phyloP scores from a whole-genome alignment of 1,140 invertebrate genomes.

The Dreissena polymorpha region DNA sequence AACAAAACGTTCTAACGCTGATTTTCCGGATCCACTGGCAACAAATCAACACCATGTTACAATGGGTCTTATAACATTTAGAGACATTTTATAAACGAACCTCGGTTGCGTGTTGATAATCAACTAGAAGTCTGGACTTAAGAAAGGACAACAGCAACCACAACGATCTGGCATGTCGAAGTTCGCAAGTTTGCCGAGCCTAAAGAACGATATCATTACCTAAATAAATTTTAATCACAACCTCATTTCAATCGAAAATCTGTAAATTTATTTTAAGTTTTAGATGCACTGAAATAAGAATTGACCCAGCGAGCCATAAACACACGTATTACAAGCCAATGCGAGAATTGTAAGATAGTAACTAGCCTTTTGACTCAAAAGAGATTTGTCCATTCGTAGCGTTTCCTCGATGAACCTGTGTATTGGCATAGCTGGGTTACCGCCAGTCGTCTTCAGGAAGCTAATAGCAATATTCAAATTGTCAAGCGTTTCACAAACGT shows the following conservation, averaged over 20 bases:
- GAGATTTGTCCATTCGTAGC: conserved; percentile 47
- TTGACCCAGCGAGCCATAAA: not conserved
- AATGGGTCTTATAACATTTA: no score
- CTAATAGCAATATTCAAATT: conserved; percentile 58
- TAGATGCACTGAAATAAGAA: not conserved
- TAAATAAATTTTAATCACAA: not conserved
- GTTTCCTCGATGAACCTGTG: conserved; percentile 58
- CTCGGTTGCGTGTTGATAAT: conserved; percentile 26
- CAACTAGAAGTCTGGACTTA: conserved; percentile 50
- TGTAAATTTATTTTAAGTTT: not conserved
- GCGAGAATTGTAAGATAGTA: not conserved
- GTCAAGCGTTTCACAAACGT: conserved; percentile 56
- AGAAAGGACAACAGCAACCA: conserved; percentile 60
- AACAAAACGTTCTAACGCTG: no score
- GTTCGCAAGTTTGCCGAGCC: conserved; percentile 52
- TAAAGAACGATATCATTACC: conserved; percentile 25
- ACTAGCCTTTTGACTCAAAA: conserved; percentile 54
- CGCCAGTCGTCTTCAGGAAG: conserved; percentile 60
- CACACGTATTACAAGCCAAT: not conserved
- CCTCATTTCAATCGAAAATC: no score
- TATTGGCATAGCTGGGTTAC: conserved; percentile 13
- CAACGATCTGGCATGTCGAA: conserved; percentile 58
- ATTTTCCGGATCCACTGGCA: no score
- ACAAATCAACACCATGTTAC: no score
- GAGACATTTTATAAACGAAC: conserved; percentile 2